phyloP scores from a whole-genome alignment of 2,113 vertebrate genomes.

The Symphodus melops region DNA sequence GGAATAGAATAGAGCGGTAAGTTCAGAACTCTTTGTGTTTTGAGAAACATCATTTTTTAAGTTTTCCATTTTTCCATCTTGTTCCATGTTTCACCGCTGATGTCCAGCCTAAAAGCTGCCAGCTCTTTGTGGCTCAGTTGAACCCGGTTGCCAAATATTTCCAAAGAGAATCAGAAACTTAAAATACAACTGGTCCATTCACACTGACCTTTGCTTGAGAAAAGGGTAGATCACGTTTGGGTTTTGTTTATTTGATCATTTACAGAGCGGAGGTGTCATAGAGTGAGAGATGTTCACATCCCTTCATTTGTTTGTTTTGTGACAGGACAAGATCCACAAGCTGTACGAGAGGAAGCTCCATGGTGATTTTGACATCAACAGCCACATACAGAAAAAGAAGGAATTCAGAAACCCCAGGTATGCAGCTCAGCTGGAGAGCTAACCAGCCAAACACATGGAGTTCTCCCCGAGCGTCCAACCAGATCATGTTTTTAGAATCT shows the following conservation, averaged over 20 bases:
- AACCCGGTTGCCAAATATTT: conserved; percentile 76
- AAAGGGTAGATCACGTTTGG: background rate
- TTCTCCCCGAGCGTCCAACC: background rate
- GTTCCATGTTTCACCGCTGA: conserved; percentile 7
- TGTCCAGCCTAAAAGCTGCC: conserved; percentile 11
- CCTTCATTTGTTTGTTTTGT: conserved; percentile 28
- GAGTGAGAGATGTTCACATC: background rate
- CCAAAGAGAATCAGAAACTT: conserved; percentile 41
- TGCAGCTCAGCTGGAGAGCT: background rate
- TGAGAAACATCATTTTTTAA: no score
- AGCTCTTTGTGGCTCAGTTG: conserved; percentile 50
- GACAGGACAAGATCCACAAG: conserved; percentile 96
- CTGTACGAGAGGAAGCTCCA: conserved; percentile 94
- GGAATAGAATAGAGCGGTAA: background rate
- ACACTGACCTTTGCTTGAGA: background rate
- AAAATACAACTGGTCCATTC: conserved; percentile 57
- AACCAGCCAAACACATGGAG: background rate
- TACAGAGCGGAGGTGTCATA: background rate
- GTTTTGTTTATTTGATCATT: conserved; percentile 5
- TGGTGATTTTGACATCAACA: conserved; percentile 97
- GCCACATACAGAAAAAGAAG: conserved; percentile 96
- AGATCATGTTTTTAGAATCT: background rate
- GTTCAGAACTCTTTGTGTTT: background rate
- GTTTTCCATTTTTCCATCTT: background rate
- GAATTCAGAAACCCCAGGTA: conserved; percentile 98